Evolutionary conservation across 2,113 vertebrate species (phyloP), one percentile per base, ranked within the genome.

Genomic region (Setophaga petechia): DNA sequence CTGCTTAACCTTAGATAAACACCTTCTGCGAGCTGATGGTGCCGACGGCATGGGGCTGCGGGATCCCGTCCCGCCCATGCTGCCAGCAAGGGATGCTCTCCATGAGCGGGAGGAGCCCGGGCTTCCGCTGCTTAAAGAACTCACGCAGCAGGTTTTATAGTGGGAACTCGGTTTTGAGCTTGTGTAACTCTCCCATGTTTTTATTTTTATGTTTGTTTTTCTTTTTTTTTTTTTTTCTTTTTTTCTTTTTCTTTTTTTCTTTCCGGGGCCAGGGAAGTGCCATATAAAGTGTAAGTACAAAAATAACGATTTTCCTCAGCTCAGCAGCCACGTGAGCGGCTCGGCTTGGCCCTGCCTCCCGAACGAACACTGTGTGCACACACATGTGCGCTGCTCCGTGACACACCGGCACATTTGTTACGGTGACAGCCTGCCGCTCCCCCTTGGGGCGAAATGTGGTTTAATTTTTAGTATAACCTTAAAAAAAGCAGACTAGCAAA

Each of bases 381-480:
- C 58, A 61, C 28, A 6, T 2, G 30, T 12, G 7, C 6, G 75
- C 62, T 3, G 16, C 24, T 82, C 77, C 9, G 14, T 27, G 62
- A 96, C 91, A 96, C 95, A 49, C 5, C 0, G 52, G 51, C 87
- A 78, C 20, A 1, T 93, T 95, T 94, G 94, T 95, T 76, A 95
- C 5, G 7, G 59, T 51, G 31, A 91, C 89, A 63, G n/a, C 43
- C 94, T 54, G 83, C 87, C 2, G 27, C 41, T 96, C 68, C 94
- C 95, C 88, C 88, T 33, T 35, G 75, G 73, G 89, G 61, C 16
- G 16, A 59, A 86, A 67, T 52, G 85, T 33, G 71, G 78, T 84
- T 97, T 97, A 89, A 83, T 90, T 97, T 97, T 97, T 86, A 97
- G 95, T 95, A 65, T 77, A 91, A 89, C 95, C 94, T 97, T 93